Conservation (phyloP, 1,140 invertebrate species). For the Bombyx mandarina region DNA sequence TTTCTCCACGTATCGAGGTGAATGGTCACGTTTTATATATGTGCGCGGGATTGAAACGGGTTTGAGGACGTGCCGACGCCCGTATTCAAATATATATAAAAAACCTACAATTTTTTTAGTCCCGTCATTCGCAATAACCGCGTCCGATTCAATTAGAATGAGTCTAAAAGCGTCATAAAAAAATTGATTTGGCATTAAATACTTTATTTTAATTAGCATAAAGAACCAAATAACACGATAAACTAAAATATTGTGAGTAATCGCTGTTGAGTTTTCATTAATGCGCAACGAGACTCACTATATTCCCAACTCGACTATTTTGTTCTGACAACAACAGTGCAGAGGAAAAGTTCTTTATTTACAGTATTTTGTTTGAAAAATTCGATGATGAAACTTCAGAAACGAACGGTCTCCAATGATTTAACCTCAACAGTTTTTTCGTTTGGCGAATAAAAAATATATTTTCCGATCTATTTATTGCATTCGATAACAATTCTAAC, state of each 20-base stretch:
- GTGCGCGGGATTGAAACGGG: conserved; percentile 45
- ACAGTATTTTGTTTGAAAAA: too few species aligned
- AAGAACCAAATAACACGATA: conserved; percentile 14
- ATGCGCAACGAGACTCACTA: conserved; percentile 14
- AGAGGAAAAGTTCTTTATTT: too few species aligned
- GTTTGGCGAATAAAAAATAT: too few species aligned
- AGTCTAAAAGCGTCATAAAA: too few species aligned
- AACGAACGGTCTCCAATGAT: too few species aligned
- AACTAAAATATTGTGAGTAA: conserved; percentile 33
- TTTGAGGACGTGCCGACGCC: conserved; percentile 38
- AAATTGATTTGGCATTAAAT: too few species aligned
- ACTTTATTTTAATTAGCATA: conserved; percentile 1
- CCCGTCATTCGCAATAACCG: too few species aligned
- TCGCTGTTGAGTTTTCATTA: conserved; percentile 29
- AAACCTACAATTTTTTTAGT: background rate
- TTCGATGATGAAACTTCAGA: too few species aligned
- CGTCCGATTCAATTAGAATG: too few species aligned
- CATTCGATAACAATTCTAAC: too few species aligned
- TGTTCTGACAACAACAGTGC: background rate
- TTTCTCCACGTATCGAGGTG: conserved; percentile 36
- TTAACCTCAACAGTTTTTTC: too few species aligned
- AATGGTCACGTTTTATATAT: conserved; percentile 59
- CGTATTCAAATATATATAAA: conserved; percentile 39
- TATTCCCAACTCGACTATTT: conserved; percentile 15
- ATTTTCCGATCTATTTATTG: too few species aligned